Base-by-base conservation (phyloP, 35 echinoderm and acorn worm species). In the Heliocidaris erythrogramma region DNA sequence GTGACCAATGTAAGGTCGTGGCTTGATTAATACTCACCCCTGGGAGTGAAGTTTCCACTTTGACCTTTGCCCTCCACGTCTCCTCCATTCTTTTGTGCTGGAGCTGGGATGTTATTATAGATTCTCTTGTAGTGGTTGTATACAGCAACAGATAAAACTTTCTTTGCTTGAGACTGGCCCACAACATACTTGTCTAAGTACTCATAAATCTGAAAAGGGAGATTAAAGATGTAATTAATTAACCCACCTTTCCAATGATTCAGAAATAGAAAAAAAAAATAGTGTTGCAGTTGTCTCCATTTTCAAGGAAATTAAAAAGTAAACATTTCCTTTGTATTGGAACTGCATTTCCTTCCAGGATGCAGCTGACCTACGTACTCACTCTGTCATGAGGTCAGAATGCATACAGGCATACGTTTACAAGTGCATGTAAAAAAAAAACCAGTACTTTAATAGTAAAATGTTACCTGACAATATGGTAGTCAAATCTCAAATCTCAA, bases 101-200 rank as follows among this genome's bases (percentile, higher is more conserved):
- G 59, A 49, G 88, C 29, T 47, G 98, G 98, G 95, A 98, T 98
- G 95, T 97, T 99, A 71, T 97, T 99, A 47, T 95, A 96, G 48
- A 99, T 99, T 47, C 98, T 93, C 94, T 99, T 99, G 96, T 99
- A 99, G 60, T 99, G 98, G 31, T 99, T 99, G 91, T 99, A 99
- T 16, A 99, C 98, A 48, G 98, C 98, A 4, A 99, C 98, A 16
- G 96, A 99, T 7, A 99, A 52, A 5, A 99, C 97, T 61, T 99
- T 99, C 96, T 99, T 99, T 47, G 98, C 96, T 59, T 96, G 89
- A 11, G 94, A 61, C 86, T 99, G 98, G 30, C 98, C 98, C 31
- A 99, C 94, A 30, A 99, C 98, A 96, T 91, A 95, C 93, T 96
- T 96, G 60, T 99, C 93, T n/a, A 99, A 91, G 91, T 96, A 99